Evolutionary conservation across 2,797 vertebrate species (phyloP).

Genomic region (Syncerus caffer): DNA sequence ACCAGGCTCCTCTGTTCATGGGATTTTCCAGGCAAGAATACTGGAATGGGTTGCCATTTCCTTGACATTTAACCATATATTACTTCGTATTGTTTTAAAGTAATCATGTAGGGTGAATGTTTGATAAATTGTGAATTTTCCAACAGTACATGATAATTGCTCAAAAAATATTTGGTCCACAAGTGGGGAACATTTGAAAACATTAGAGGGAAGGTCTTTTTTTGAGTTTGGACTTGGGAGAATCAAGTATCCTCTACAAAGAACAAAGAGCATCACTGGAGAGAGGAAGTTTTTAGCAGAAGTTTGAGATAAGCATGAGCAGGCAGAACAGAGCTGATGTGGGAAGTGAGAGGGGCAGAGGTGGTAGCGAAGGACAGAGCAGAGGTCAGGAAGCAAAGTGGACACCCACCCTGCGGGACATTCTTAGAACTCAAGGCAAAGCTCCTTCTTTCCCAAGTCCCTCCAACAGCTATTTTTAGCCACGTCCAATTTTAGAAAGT

Average conservation of each 20-base stretch:
- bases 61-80: background rate
- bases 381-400: background rate
- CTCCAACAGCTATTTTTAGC: slow-evolving; percentile 69
- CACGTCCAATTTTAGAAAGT: slow-evolving; percentile 73
- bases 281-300: background rate
- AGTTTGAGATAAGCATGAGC: background rate
- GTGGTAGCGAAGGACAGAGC: background rate
- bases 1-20: background rate
- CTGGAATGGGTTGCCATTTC: background rate
- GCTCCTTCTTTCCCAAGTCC: slow-evolving; percentile 33
- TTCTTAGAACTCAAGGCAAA: background rate
- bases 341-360: background rate
- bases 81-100: background rate
- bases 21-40: background rate
- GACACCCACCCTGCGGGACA: background rate
- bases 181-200: slow-evolving; percentile 14
- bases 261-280: background rate
- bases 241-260: background rate
- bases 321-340: background rate
- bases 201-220: background rate
- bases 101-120: background rate
- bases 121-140: slow-evolving; percentile 12
- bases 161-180: slow-evolving; percentile 11
- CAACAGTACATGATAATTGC: background rate
- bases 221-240: background rate